Percentiles rank a stretch among this genome's conserved stretches.
Evolutionary conservation across 1,140 invertebrate genomes (phyloP).

Genomic region (Brachionus plicatilis): DNA sequence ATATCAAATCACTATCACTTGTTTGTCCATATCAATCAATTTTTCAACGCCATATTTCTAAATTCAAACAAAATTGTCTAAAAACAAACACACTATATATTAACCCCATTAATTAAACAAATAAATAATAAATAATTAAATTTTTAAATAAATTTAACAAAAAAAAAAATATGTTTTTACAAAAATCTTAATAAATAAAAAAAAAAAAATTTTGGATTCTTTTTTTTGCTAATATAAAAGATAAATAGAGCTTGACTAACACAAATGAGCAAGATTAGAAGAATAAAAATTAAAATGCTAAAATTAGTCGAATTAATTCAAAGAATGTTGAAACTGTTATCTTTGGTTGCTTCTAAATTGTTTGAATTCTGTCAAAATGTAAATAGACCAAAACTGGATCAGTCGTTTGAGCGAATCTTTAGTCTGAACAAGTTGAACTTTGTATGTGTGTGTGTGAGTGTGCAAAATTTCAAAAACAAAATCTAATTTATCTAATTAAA

Average conservation of each 20-base stretch:
- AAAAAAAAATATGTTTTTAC: neutral
- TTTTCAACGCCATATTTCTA: too few relatives aligned
- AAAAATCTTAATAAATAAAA: neutral
- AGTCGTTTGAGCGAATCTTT: too few relatives aligned
- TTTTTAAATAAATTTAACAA: neutral
- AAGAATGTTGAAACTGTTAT: neutral
- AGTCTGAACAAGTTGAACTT: too few relatives aligned
- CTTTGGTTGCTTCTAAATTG: neutral
- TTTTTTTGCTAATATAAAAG: neutral
- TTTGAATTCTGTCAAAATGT: neutral
- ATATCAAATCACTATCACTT: too few relatives aligned
- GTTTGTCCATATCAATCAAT: too few relatives aligned
- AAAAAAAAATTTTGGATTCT: neutral
- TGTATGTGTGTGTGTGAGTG: too few relatives aligned
- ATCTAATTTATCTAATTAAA: neutral
- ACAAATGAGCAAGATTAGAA: neutral
- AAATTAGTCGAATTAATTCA: too few relatives aligned
- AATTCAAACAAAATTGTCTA: too few relatives aligned
- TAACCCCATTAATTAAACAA: too few relatives aligned
- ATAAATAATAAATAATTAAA: too few relatives aligned
- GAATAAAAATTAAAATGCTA: too few relatives aligned
- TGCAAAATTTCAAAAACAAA: neutral
- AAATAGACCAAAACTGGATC: neutral
- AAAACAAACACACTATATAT: too few relatives aligned
- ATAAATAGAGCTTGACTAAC: neutral